These are phyloP conservation scores for Nothocercus julius DNA, from an alignment of 2,113 vertebrate species.

Conservation along the genomic window DNA sequence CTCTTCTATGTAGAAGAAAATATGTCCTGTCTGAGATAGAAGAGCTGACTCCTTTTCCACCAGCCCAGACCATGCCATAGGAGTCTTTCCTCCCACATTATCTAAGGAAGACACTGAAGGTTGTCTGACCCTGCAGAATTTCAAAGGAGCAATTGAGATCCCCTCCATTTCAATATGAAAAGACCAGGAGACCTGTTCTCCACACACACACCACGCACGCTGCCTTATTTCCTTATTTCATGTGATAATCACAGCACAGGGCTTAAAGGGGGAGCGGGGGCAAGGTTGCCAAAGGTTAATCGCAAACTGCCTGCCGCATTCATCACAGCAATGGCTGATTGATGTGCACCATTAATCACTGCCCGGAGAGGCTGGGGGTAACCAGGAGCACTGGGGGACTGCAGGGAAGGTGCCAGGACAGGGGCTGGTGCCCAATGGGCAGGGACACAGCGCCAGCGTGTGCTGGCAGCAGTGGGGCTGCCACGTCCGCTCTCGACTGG, in stretches of 20 bases:
- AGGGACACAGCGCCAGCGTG: not conserved
- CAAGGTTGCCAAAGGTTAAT: conserved; percentile 67
- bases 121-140: not conserved
- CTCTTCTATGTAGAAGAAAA: not conserved
- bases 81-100: not conserved
- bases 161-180: conserved; percentile 60
- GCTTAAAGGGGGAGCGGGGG: not conserved
- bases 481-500: not conserved
- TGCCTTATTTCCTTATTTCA: conserved; percentile 65
- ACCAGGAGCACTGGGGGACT: not conserved
- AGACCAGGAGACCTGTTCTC: conserved; percentile 19
- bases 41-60: not conserved
- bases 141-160: conserved; percentile 42
- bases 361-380: conserved; percentile 21
- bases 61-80: not conserved
- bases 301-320: conserved; percentile 45
- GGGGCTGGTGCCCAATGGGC: not conserved
- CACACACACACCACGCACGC: not conserved
- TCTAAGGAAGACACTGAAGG: not conserved
- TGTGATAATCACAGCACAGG: conserved; percentile 55
- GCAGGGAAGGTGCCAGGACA: not conserved
- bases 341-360: conserved; percentile 71
- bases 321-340: conserved; percentile 42
- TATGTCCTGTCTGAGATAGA: not conserved
- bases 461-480: not conserved